Percentiles rank a stretch among this genome's conserved stretches.
Conservation (phyloP, 2,888 invertebrate genomes). For the Drosophila stalkeri region DNA sequence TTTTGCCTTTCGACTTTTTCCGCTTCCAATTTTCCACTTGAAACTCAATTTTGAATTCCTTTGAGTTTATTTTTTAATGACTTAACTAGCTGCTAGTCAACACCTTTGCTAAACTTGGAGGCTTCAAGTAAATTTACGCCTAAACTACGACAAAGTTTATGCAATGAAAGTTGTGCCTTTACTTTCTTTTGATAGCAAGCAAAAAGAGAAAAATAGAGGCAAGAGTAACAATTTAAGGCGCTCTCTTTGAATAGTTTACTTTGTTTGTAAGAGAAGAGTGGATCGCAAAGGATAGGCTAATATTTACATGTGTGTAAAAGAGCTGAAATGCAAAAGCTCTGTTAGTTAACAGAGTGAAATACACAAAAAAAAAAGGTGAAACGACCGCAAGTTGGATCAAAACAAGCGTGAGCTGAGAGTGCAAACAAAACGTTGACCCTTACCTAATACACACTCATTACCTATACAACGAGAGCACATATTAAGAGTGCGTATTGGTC, state of each 20-base stretch:
- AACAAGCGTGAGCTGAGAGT: not conserved
- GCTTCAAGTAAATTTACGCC: conserved; percentile 56
- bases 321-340: not conserved
- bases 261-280: not conserved
- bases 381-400: not conserved
- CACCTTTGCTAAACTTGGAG: conserved; percentile 59
- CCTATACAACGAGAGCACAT: not conserved
- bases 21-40: conserved; percentile 21
- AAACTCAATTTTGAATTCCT: not conserved
- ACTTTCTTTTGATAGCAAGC: not conserved
- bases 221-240: not conserved
- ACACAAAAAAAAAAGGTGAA: not conserved
- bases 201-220: not conserved
- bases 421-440: not conserved
- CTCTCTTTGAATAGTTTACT: not conserved
- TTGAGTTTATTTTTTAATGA: conserved; percentile 63
- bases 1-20: not conserved
- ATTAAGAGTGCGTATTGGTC: not conserved
- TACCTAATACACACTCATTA: not conserved
- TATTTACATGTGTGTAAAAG: not conserved
- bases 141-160: conserved; percentile 38
- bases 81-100: conserved; percentile 64
- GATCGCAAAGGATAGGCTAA: not conserved
- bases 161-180: conserved; percentile 30
- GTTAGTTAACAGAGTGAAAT: not conserved